Conservation (phyloP, 1,140 invertebrate species). For the Tetramorium alpestre region DNA sequence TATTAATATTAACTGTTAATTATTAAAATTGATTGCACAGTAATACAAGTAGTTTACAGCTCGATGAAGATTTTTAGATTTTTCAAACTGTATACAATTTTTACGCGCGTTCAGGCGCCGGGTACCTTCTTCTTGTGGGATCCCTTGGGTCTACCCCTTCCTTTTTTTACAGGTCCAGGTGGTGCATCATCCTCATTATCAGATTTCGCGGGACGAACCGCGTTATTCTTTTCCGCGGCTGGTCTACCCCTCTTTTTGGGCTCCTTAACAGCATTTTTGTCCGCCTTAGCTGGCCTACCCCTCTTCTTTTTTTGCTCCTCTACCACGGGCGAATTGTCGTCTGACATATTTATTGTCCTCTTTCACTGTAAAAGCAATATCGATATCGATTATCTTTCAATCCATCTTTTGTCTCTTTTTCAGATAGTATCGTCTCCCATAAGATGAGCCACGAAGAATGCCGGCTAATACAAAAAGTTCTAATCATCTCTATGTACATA, state of each 20-base stretch:
- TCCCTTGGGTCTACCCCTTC: constrained; percentile 85
- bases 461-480: background rate
- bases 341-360: constrained; percentile 81
- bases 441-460: background rate
- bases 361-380: constrained; percentile 54
- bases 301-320: constrained; percentile 85
- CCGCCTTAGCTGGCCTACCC: constrained; percentile 83
- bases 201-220: constrained; percentile 79
- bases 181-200: constrained; percentile 84
- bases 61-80: background rate
- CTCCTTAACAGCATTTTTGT: constrained; percentile 83
- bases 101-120: background rate
- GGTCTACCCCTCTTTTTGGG: constrained; percentile 84
- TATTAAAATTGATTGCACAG: background rate
- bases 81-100: background rate
- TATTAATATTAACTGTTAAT: no score
- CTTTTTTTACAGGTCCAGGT: constrained; percentile 84
- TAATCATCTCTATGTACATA: background rate
- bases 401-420: constrained; percentile 11
- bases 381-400: background rate
- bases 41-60: background rate
- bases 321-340: constrained; percentile 84
- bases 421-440: constrained; percentile 35
- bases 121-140: constrained; percentile 85
- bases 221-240: constrained; percentile 82